These are phyloP conservation scores for Ctenoplectra terminalis DNA, from an alignment of 1,140 invertebrate genomes.

Conservation along the genomic window DNA sequence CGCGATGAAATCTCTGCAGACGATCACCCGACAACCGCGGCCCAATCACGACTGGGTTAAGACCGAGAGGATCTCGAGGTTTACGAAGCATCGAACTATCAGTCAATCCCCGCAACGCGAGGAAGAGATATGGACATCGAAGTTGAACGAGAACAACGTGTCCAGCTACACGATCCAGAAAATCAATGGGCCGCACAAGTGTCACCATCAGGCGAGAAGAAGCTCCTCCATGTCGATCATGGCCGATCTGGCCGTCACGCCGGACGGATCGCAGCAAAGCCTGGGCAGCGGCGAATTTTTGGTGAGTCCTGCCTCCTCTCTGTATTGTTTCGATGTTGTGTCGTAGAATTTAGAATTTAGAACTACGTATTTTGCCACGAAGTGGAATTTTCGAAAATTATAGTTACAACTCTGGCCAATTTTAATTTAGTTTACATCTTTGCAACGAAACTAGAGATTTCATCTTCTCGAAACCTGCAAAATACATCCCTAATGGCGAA, in stretches of 20 bases:
- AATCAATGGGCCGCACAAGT: slow-evolving; percentile 66
- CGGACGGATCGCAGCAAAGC: slow-evolving; percentile 74
- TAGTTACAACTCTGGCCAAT: no score
- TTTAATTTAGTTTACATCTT: no score
- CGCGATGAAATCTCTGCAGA: slow-evolving; percentile 71
- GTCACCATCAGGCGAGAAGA: slow-evolving; percentile 73
- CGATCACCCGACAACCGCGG: slow-evolving; percentile 73
- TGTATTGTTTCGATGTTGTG: slow-evolving; percentile 52
- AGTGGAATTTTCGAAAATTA: no score
- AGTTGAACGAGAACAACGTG: slow-evolving; percentile 61
- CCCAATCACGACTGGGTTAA: slow-evolving; percentile 77
- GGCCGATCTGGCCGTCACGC: slow-evolving; percentile 73
- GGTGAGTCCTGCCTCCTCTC: slow-evolving; percentile 66
- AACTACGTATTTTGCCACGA: neutral
- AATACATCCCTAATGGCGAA: no score
- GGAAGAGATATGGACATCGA: slow-evolving; percentile 74
- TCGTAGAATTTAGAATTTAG: slow-evolving; percentile 8
- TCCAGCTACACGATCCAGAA: slow-evolving; percentile 69
- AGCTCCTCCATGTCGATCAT: slow-evolving; percentile 78
- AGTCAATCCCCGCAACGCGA: slow-evolving; percentile 71
- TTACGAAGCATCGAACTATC: slow-evolving; percentile 75
- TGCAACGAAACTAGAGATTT: neutral
- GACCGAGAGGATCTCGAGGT: slow-evolving; percentile 73
- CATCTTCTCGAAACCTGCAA: neutral
- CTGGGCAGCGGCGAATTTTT: slow-evolving; percentile 74